Evolutionary conservation across 1,140 invertebrate genomes (phyloP), one percentile per base, ranked within the genome.

Genomic region (Drosophila bocqueti): DNA sequence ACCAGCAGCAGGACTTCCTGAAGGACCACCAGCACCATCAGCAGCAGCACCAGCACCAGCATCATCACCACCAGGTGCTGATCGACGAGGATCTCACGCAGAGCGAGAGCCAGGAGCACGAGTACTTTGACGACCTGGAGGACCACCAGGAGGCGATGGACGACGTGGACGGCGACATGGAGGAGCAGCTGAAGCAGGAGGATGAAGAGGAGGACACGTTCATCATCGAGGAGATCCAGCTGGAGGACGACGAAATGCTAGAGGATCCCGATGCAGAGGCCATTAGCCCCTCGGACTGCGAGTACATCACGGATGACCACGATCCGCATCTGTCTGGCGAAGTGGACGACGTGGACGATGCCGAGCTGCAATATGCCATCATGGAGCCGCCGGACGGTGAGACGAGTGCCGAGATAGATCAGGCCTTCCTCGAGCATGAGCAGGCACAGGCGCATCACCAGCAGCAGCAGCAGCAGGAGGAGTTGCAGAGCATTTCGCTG

Each of bases 151-250:
- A 79, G 66, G 65, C 42, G 52, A 84, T 55, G 80, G 81, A 46
- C 52, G 79, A 61, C 5, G 57, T 86, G 13, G 83, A 79, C 9
- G 63, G 66, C 9, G 77, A 79, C 36, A 36, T 57, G 43, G 75
- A 60, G 3, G 63, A 55, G 10, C 67, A 54, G 2, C 40, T 80
- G 6, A 79, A 80, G 29, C 45, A 54, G 0, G 65, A 93, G 10
- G 83, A 91, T 0, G 89, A 91, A 13, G 81, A 92, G n/a, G 91
- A 91, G 16, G 91, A 91, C 3, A 84, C 79, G 29, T 91, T 92
- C 18, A 92, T 92, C 43, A 92, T 92, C 16, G 92, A 93, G 46
- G 91, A 91, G 34, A 92, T 93, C 6, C 92, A 93, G 52, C 72
- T 91, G 31, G 92, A 93, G 45, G 92, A 84, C 1, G 92, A 91